Conservation (phyloP, 2,113 vertebrate species). For the Nerophis ophidion region DNA sequence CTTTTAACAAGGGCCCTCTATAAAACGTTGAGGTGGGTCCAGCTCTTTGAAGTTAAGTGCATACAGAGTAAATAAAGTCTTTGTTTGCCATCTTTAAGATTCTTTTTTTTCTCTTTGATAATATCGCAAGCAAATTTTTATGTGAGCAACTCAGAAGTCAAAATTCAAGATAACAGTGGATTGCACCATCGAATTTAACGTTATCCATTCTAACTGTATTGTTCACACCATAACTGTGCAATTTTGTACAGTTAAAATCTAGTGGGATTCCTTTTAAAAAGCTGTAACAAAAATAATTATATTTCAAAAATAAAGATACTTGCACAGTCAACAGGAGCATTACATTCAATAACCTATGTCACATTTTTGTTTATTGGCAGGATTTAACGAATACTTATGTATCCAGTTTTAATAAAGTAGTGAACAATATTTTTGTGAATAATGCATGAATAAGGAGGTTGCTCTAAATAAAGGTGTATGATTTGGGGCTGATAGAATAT, state of each 20-base stretch:
- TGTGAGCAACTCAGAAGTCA: background rate
- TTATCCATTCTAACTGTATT: constrained; percentile 13
- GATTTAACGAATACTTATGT: too few relatives aligned
- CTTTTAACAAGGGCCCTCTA: constrained; percentile 26
- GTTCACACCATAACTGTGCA: background rate
- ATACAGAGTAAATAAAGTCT: constrained; percentile 37
- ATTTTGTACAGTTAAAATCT: background rate
- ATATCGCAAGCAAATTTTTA: background rate
- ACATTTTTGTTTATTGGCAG: too few relatives aligned
- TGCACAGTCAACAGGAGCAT: too few relatives aligned
- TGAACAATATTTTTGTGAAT: too few relatives aligned
- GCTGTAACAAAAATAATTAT: too few relatives aligned
- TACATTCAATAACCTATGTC: too few relatives aligned
- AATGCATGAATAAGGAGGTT: too few relatives aligned
- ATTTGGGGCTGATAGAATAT: too few relatives aligned
- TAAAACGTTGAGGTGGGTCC: constrained; percentile 32
- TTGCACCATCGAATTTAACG: constrained; percentile 16
- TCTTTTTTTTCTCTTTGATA: constrained; percentile 24
- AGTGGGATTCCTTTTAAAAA: background rate
- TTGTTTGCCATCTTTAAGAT: constrained; percentile 42
- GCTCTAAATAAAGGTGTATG: too few relatives aligned
- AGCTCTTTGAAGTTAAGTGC: constrained; percentile 40
- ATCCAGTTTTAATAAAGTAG: too few relatives aligned
- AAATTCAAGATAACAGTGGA: constrained; percentile 28
- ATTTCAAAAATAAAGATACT: too few relatives aligned